Base-by-base conservation (phyloP, 1,140 invertebrate genomes). In the Ostrea denselamellosa region DNA sequence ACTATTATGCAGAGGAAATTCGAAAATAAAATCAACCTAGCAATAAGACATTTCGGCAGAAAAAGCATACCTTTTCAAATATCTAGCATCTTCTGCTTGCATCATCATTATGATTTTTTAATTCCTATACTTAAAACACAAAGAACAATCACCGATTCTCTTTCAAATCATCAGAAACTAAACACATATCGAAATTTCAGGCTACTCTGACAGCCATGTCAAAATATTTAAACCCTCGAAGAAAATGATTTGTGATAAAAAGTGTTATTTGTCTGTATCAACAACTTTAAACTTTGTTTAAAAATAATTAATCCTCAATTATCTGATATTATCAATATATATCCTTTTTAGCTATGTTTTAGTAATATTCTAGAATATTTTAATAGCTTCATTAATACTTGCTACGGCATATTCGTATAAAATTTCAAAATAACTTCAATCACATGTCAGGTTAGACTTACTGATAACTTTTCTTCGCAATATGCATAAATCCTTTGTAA, bases 31-130 rank as follows among this genome's bases (percentile, higher is more conserved):
- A n/a, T 9, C n/a, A n/a, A 17, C 34, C 19, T 28, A 28, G 52
- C n/a, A 85, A 28, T 34, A 19, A 54, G 52, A 85, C 17, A 17
- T 81, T 86, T 54, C 7, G 52, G 22, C 68, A 68, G 56, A 88
- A 62, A 86, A 17, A 85, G n/a, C 83, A 83, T 88, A 94, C 93
- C 91, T 93, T 92, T 92, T 93, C 84, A 91, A 89, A 86, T 92
- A 94, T 87, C 92, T 90, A 68, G 93, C 93, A 86, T 93, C 93
- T 88, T 93, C 93, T 22, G 92, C 91, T 81, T 93, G 92, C 91
- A 93, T 92, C 56, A 68, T 88, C 52, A 12, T 44, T 25, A 34
- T 12, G 17, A 77, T 28, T 25, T 8, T 12, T 77, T 12, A 62
- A 62, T 62, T 62, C 19, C n/a, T 62, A n/a, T 62, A 17, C 28